A percentile compares a stretch with the other conserved stretches of the same genome.
phyloP scores from a whole-genome alignment of 2,797 vertebrate genomes.

The Melanotaenia trifasciata region DNA sequence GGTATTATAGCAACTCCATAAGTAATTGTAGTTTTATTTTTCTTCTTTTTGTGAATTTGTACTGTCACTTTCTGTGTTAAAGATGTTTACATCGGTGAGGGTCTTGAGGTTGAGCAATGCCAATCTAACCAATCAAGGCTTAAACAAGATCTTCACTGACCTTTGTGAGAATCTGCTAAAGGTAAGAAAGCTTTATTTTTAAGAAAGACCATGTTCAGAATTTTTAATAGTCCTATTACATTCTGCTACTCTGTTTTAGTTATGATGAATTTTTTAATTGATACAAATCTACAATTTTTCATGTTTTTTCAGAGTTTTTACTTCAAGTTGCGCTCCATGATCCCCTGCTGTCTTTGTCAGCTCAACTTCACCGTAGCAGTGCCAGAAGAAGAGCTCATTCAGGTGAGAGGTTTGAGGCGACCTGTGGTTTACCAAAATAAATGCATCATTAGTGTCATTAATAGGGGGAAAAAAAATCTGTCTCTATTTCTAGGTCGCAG shows the following conservation, averaged over 20 bases:
- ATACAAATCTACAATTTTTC: constrained; percentile 7
- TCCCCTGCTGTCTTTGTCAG: constrained; percentile 97
- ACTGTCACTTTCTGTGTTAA: constrained; percentile 34
- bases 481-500: constrained; percentile 86
- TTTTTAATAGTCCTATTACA: background rate
- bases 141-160: constrained; percentile 98
- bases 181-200: constrained; percentile 76
- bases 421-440: background rate
- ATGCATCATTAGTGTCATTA: background rate
- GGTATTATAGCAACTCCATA: constrained; percentile 71
- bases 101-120: constrained; percentile 91
- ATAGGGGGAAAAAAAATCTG: rapidly evolving
- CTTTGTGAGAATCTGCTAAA: constrained; percentile 98
- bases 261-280: background rate
- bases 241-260: background rate
- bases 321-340: constrained; percentile 97
- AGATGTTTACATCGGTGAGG: constrained; percentile 99
- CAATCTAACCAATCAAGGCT: constrained; percentile 93
- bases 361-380: constrained; percentile 97
- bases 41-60: constrained; percentile 6
- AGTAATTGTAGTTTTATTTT: background rate
- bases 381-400: constrained; percentile 97
- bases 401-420: constrained; percentile 77
- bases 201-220: background rate
- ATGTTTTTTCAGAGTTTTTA: constrained; percentile 91